A percentile compares a stretch with the other conserved stretches of the same genome.
These are phyloP conservation scores for Tipula vernalis DNA, from an alignment of 2,888 invertebrate species.

Conservation along the genomic window DNA sequence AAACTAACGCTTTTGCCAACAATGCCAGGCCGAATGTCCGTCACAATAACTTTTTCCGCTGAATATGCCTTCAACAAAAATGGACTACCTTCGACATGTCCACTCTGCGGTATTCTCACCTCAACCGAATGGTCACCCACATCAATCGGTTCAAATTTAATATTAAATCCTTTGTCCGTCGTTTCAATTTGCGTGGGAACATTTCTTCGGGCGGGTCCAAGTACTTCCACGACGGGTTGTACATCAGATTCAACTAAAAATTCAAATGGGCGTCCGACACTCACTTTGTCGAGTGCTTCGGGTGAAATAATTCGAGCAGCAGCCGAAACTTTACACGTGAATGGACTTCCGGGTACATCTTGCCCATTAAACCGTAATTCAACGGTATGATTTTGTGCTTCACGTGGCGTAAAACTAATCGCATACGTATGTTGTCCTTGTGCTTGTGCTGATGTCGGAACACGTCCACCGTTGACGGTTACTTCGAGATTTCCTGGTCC, in stretches of 20 bases:
- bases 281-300: constrained; percentile 79
- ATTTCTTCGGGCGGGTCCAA: constrained; percentile 59
- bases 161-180: constrained; percentile 37
- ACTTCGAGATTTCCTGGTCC: constrained; percentile 98
- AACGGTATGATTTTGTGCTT: constrained; percentile 81
- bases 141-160: constrained; percentile 71
- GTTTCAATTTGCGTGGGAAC: constrained; percentile 49
- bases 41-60: constrained; percentile 85
- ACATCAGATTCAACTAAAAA: constrained; percentile 81
- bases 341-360: constrained; percentile 69
- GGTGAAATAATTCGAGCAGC: constrained; percentile 74
- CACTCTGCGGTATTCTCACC: constrained; percentile 47
- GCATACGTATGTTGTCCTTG: constrained; percentile 94
- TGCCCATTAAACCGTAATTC: constrained; percentile 93
- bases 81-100: constrained; percentile 88
- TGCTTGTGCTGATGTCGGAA: constrained; percentile 92
- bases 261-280: constrained; percentile 69
- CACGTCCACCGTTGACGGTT: constrained; percentile 93
- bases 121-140: constrained; percentile 92
- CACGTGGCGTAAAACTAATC: constrained; percentile 92
- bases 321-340: constrained; percentile 49
- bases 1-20: constrained; percentile 91
- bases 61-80: constrained; percentile 94
- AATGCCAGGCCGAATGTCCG: constrained; percentile 80
- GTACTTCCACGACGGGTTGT: constrained; percentile 67